Evolutionary conservation across 1,140 invertebrate genomes (phyloP).

Genomic region (Cotesia vestalis): DNA sequence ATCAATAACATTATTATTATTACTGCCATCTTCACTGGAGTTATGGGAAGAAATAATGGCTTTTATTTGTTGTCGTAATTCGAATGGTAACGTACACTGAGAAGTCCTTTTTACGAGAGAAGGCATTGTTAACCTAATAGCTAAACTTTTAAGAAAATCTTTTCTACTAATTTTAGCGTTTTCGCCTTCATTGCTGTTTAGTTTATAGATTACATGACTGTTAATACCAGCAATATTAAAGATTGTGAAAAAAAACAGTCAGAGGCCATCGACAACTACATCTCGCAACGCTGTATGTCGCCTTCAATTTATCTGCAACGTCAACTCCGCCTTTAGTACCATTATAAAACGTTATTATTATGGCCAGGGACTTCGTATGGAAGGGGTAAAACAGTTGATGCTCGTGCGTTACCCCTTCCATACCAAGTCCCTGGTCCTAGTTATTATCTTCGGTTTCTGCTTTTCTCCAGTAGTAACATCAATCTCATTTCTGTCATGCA

Average conservation of each 20-base stretch:
- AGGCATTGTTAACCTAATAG: background rate
- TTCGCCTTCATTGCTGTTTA: background rate
- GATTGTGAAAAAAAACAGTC: background rate
- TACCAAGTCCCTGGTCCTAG: too few relatives aligned
- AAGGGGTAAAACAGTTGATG: too few relatives aligned
- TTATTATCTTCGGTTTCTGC: too few relatives aligned
- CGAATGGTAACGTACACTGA: too few relatives aligned
- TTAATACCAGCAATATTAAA: background rate
- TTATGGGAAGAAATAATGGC: background rate
- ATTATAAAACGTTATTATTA: background rate
- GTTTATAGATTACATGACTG: background rate
- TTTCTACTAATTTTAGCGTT: too few relatives aligned
- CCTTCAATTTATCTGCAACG: background rate
- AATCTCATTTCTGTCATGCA: too few relatives aligned
- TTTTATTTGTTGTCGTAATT: too few relatives aligned
- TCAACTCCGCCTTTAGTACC: background rate
- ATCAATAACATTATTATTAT: slow-evolving; percentile 1
- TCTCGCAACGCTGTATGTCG: background rate
- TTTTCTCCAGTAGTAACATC: too few relatives aligned
- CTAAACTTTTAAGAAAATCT: background rate
- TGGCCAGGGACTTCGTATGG: too few relatives aligned
- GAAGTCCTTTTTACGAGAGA: background rate
- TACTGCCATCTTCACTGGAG: background rate
- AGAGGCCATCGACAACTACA: background rate
- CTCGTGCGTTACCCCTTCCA: too few relatives aligned